Conservation (phyloP, 2,888 invertebrate species). For the Carabus problematicus region DNA sequence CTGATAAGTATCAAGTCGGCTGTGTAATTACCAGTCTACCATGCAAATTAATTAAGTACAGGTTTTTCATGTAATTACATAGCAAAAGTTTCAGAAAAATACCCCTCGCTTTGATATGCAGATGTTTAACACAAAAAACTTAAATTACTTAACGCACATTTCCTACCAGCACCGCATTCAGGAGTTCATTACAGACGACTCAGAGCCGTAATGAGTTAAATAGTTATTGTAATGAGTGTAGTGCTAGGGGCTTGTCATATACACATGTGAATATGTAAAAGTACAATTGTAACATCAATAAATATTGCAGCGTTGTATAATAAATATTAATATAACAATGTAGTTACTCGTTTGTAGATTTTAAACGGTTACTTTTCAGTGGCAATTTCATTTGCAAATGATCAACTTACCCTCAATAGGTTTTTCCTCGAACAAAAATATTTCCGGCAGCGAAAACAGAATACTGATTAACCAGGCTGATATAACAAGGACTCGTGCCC, state of each 20-base stretch:
- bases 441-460: constrained; percentile 81
- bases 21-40: constrained; percentile 23
- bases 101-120: neutral
- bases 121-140: constrained; percentile 17
- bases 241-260: no score
- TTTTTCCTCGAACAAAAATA: constrained; percentile 82
- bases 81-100: constrained; percentile 3
- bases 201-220: no score
- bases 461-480: constrained; percentile 85
- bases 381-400: neutral
- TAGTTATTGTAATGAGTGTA: no score
- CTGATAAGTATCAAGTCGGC: constrained; percentile 20
- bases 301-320: no score
- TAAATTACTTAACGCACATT: neutral
- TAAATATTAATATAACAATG: neutral
- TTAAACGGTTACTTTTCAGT: neutral
- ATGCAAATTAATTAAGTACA: constrained; percentile 25
- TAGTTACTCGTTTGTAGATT: neutral
- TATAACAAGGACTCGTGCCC: constrained; percentile 79
- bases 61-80: constrained; percentile 19
- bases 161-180: no score
- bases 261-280: no score
- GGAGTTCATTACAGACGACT: no score
- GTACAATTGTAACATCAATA: neutral
- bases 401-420: constrained; percentile 71